Base-by-base conservation (phyloP, 2,113 vertebrate genomes). In the Charadrius vociferus region DNA sequence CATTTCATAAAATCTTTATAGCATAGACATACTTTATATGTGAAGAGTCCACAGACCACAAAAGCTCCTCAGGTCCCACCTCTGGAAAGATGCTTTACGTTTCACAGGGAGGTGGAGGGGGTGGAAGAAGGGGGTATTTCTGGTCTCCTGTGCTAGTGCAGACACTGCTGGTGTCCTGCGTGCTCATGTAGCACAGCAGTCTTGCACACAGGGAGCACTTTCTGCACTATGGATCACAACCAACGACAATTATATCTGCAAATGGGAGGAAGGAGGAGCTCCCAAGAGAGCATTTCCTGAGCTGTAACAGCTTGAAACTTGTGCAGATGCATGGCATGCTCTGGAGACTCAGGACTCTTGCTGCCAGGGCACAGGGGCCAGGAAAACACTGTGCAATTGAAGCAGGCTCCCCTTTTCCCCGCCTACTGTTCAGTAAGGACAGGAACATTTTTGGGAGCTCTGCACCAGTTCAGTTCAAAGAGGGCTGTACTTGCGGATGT, bases 121-220 rank as follows among this genome's bases (percentile, higher is more conserved):
- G 5, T 53, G 7, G 27, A 4, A 34, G 52, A 66, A 45, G 43
- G 19, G 11, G 4, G 0, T n/a, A 14, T 67, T 71, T 74, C 39
- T 66, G n/a, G 12, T 17, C 8, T 59, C 24, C 41, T 73, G 27
- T 66, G 22, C 8, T 65, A 20, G 7, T 41, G 41, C 75, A 59
- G 39, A 15, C 36, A 14, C 68, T 8, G 3, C 37, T 84, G 43
- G 27, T 11, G 26, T 39, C 20, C 58, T 58, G 21, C 7, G 0
- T 36, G 45, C 32, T 39, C 5, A 4, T 1, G 9, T 7, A 52
- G 36, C 45, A 15, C 1, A 1, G 55, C 30, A 65, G 13, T 10
- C 83, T 68, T 59, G 49, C 37, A 77, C 20, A 43, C 7, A 26
- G 16, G 49, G 29, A 85, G 30, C 8, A 18, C 67, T 45, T 41